These are phyloP conservation scores for Empidonax alnorum DNA, from an alignment of 2,113 vertebrate species.

Conservation along the genomic window DNA sequence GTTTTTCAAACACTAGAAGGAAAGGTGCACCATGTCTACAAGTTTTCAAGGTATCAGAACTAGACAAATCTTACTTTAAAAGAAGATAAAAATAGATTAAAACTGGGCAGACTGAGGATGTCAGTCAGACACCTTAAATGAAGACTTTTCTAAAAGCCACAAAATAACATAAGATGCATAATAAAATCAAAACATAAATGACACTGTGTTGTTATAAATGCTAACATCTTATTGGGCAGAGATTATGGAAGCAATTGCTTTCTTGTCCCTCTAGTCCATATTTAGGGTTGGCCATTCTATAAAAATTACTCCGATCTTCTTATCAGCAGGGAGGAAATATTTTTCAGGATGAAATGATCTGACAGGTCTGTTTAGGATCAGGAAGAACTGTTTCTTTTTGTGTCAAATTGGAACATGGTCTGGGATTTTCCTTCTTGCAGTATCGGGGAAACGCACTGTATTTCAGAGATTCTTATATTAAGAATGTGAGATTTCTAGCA, in stretches of 20 bases:
- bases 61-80: neutral
- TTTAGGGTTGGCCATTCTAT: neutral
- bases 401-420: neutral
- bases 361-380: neutral
- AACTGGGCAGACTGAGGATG: neutral
- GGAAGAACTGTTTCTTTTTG: neutral
- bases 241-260: neutral
- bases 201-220: neutral
- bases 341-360: neutral
- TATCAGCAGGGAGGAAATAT: neutral
- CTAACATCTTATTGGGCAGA: neutral
- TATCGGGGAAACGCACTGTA: neutral
- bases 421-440: neutral
- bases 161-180: neutral
- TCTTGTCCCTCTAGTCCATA: neutral
- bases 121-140: neutral
- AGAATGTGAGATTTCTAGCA: neutral
- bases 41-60: neutral
- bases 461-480: neutral
- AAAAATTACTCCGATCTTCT: neutral
- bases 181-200: neutral
- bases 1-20: neutral
- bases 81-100: neutral
- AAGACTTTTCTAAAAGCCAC: neutral
- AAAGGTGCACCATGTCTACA: neutral